These are phyloP conservation scores for Empidonax alnorum DNA, from an alignment of 2,113 vertebrate genomes.

Conservation along the genomic window DNA sequence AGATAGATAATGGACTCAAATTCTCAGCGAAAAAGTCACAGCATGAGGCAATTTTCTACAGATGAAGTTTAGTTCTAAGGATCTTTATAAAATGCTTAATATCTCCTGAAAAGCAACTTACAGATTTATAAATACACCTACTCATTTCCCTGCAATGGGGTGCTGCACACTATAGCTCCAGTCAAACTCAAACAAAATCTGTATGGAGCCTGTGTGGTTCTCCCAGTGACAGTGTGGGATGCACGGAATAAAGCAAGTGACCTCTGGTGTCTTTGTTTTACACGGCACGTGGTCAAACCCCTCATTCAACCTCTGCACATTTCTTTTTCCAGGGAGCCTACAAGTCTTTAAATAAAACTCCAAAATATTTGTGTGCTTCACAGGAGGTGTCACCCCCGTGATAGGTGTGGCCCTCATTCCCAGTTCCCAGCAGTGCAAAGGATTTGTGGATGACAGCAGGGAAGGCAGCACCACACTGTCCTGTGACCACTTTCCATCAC, in stretches of 20 bases:
- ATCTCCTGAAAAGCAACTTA: background rate
- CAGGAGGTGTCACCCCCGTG: background rate
- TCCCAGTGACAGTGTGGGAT: background rate
- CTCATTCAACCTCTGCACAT: background rate
- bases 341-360: background rate
- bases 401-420: accelerated
- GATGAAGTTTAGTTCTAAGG: background rate
- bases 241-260: background rate
- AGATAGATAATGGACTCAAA: background rate
- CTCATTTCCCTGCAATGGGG: background rate
- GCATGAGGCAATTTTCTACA: background rate
- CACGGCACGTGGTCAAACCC: background rate
- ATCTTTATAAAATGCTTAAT: background rate
- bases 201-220: background rate
- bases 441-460: background rate
- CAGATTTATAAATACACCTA: background rate
- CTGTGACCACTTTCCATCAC: background rate
- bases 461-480: background rate
- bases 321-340: background rate
- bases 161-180: background rate
- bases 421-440: background rate
- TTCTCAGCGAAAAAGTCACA: background rate
- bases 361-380: background rate
- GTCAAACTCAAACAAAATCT: background rate
- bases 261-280: background rate